Conservation (phyloP, 2,888 invertebrate genomes). For the Troilus luridus region DNA sequence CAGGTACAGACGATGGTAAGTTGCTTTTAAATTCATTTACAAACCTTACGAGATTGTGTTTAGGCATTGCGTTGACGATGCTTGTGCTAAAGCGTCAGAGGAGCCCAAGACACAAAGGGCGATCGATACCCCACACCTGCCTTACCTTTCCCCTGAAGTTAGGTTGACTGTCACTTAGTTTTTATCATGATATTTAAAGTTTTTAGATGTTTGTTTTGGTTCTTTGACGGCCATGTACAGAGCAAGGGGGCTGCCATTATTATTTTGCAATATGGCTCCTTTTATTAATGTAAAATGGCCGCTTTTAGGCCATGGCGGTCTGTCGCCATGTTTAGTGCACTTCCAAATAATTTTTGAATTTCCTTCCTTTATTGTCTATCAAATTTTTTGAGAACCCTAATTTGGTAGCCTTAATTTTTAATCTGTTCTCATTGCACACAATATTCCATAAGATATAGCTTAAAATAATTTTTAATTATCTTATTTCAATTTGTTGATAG, state of each 20-base stretch:
- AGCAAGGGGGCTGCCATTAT: slow-evolving; percentile 75
- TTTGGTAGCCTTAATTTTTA: neutral
- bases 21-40: slow-evolving; percentile 38
- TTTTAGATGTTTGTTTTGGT: slow-evolving; percentile 70
- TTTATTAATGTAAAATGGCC: slow-evolving; percentile 75
- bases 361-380: neutral
- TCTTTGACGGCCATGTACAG: slow-evolving; percentile 73
- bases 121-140: slow-evolving; percentile 66
- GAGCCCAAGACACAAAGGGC: slow-evolving; percentile 54
- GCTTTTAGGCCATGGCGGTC: slow-evolving; percentile 71
- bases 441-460: neutral
- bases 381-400: neutral
- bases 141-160: slow-evolving; percentile 53
- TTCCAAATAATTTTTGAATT: slow-evolving; percentile 20
- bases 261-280: slow-evolving; percentile 75
- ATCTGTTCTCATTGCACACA: neutral
- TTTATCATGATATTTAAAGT: slow-evolving; percentile 60
- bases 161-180: slow-evolving; percentile 51
- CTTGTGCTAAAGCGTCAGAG: slow-evolving; percentile 49
- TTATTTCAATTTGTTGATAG: neutral
- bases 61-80: slow-evolving; percentile 13
- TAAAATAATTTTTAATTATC: neutral
- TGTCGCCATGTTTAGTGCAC: slow-evolving; percentile 51
- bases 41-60: slow-evolving; percentile 26
- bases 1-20: slow-evolving; percentile 90